Evolutionary conservation across 1,140 invertebrate species (phyloP).

Genomic region (Lepidurus packardi): DNA sequence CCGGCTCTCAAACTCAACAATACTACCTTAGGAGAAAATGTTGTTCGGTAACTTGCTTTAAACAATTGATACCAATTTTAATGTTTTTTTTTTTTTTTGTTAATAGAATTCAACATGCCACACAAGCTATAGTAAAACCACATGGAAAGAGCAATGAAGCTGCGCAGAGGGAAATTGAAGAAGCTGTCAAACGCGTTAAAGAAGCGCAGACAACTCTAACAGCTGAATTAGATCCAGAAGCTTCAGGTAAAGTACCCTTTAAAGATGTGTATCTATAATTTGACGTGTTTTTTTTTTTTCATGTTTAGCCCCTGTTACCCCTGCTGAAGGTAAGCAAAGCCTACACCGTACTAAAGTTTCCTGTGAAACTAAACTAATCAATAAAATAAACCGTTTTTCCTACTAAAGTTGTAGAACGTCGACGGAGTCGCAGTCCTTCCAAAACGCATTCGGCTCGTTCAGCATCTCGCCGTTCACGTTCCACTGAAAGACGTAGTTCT

Average conservation of each 20-base stretch:
- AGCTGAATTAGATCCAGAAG: slow-evolving; percentile 75
- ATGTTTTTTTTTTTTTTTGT: slow-evolving; percentile 41
- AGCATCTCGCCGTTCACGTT: slow-evolving; percentile 24
- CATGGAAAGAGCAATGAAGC: slow-evolving; percentile 91
- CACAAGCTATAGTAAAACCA: slow-evolving; percentile 74
- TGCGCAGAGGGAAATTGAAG: slow-evolving; percentile 90
- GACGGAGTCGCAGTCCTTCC: background rate
- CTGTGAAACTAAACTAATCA: too few species aligned
- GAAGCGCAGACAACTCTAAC: slow-evolving; percentile 91
- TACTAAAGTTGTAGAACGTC: background rate
- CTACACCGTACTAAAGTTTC: background rate
- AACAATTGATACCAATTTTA: slow-evolving; percentile 30
- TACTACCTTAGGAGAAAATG: slow-evolving; percentile 42
- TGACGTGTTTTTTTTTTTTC: background rate
- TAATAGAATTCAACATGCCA: slow-evolving; percentile 77
- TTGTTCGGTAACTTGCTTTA: slow-evolving; percentile 39
- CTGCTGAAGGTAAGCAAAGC: background rate
- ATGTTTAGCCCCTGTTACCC: background rate
- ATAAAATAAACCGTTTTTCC: too few species aligned
- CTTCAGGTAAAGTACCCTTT: background rate
- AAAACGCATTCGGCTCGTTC: slow-evolving; percentile 24
- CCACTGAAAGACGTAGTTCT: slow-evolving; percentile 40
- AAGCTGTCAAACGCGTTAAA: slow-evolving; percentile 92
- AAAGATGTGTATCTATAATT: background rate
- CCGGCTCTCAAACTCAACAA: slow-evolving; percentile 84